Evolutionary conservation across 2,113 vertebrate genomes (phyloP).

Genomic region (Gulo gulo): DNA sequence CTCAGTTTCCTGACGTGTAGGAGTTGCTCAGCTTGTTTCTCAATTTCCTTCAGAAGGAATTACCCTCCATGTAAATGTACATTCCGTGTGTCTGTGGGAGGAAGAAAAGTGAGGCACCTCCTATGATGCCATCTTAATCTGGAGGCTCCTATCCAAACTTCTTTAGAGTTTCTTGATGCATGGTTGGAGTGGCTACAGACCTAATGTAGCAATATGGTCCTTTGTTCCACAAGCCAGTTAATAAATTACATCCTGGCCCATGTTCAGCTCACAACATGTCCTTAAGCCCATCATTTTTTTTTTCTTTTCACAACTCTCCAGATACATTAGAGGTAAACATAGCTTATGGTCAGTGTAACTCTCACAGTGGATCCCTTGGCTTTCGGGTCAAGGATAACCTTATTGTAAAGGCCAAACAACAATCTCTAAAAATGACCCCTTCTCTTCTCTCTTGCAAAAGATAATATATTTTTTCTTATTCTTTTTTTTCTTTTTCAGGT

Average conservation of each 20-base stretch:
- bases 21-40: neutral
- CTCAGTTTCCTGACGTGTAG: neutral
- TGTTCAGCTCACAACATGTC: neutral
- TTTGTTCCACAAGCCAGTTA: neutral
- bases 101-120: neutral
- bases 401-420: neutral
- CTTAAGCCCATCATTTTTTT: neutral
- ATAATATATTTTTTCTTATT: neutral
- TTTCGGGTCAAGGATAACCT: neutral
- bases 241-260: neutral
- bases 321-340: neutral
- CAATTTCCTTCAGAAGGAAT: neutral
- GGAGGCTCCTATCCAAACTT: neutral
- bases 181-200: neutral
- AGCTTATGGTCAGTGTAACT: neutral
- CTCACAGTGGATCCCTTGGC: neutral
- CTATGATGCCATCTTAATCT: neutral
- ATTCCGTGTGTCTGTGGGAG: neutral
- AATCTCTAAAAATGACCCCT: neutral
- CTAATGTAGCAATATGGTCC: neutral
- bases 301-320: neutral
- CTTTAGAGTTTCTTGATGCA: neutral
- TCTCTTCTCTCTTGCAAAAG: neutral
- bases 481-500: neutral
- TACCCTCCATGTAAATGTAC: neutral